These are phyloP conservation scores for Meriones psammophilus DNA, from an alignment of 2,797 vertebrate species.

Conservation along the genomic window DNA sequence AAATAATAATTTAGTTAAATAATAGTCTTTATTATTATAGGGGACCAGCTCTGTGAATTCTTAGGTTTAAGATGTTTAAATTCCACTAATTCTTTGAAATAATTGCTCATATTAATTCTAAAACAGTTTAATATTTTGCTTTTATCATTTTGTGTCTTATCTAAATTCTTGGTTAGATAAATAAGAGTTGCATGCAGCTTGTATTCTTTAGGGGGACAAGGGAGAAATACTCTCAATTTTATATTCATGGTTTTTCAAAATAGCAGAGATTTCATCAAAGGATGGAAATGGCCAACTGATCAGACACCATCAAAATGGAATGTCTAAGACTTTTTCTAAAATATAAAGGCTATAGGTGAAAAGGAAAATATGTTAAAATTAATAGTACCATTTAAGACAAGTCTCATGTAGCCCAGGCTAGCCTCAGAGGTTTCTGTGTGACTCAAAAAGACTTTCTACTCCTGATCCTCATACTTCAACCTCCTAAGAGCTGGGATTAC, in stretches of 20 bases:
- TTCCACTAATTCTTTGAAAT: not conserved
- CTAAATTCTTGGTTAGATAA: not conserved
- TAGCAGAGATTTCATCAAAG: not conserved
- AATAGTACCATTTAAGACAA: not conserved
- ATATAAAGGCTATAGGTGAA: not conserved
- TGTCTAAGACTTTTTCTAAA: not conserved
- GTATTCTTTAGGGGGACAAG: not conserved
- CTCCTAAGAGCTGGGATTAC: not conserved
- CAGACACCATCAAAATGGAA: not conserved
- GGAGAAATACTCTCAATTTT: not conserved
- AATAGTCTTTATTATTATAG: not conserved
- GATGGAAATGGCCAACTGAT: not conserved
- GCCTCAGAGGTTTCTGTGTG: not conserved
- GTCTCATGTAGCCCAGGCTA: not conserved
- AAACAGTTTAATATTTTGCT: not conserved
- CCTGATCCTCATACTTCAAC: not conserved
- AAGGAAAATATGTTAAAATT: not conserved
- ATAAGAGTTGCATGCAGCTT: not conserved
- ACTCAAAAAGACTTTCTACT: not conserved
- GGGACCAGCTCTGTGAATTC: not conserved
- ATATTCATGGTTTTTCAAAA: not conserved
- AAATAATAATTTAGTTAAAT: conserved; percentile 39
- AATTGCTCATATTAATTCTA: not conserved
- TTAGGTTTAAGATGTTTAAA: not conserved
- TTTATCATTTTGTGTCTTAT: conserved; percentile 25